Evolutionary conservation across 2,888 invertebrate species (phyloP), one percentile per base, ranked within the genome.

Genomic region (Stenodera caucasica): DNA sequence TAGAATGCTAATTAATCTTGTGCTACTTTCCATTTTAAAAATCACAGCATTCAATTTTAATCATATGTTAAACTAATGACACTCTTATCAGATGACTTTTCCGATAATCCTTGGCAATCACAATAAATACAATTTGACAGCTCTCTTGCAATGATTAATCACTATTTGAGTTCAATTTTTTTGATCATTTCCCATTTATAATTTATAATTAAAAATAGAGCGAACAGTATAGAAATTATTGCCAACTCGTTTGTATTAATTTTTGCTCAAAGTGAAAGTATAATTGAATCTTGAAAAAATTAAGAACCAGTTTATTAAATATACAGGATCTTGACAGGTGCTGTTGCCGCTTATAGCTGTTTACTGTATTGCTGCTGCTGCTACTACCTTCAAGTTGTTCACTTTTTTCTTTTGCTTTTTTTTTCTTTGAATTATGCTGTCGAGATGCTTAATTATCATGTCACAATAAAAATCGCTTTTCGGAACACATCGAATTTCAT

Each of bases 401-500:
- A 21, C 45, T 37, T 37, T 37, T n/a, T 15, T 37, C 15, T 15
- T 35, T 14, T 35, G 35, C 14, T 14, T 35, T 12, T 35, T 35
- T 14, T 4, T 33, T 9, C 3, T 33, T 26, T 26, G 26, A 26
- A 26, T n/a, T 21, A 32, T 52, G 18, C 26, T 52, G 52, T 52
- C 33, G 52, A 52, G 52, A 52, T 52, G 32, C 32, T 32, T 52
- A 52, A 52, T 52, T 52, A 52, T 32, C 52, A 52, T 52, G 52
- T 52, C 52, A 52, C 52, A 52, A 52, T 52, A 52, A 52, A 52
- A 52, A 52, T 52, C 30, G 32, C n/a, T 52, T 52, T 51, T 32
- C 32, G 7, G 18, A 52, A 45, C 45, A 45, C 45, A 45, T 45
- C 45, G 45, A 52, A 52, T 33, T 32, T 32, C 32, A 33, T 52